Evolutionary conservation across 2,888 invertebrate species (phyloP), one percentile per base, ranked within the genome.

Genomic region (Chymomyza caudatula): DNA sequence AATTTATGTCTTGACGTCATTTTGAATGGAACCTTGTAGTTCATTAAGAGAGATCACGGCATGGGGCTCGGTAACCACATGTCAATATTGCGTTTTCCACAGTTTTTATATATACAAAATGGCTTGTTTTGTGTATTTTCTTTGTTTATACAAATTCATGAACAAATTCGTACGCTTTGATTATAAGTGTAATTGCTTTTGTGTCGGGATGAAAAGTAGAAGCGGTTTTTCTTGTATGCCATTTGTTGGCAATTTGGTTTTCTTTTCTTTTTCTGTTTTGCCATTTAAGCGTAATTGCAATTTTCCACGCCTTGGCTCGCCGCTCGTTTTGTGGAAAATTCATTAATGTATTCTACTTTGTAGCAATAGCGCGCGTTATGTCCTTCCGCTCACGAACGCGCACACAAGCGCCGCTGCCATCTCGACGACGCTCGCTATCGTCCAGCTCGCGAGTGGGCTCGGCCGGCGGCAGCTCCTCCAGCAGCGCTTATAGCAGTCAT

Each of bases 361-460:
- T 8, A 37, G 29, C 29, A 11, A 37, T 11, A 37, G 29, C 29
- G 11, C 2, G 5, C 2, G n/a, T 6, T 76, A 91, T 91, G 90
- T 91, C 90, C 60, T 91, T 91, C 82, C 90, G 90, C 60, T 90
- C 90, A 70, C 88, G 90, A 68, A 73, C 90, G 74, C 90, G 83
- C 88, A 83, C 87, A 42, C 91, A 74, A 69, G 82, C 82, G 61
- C 90, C 91, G 87, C 91, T 66, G 88, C 90, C 87, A 78, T 80
- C 86, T 53, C 92, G 78, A 54, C 86, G 90, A 88, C 93, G 77
- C 89, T 93, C 86, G 87, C 91, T 87, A 65, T 86, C 86, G 44
- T 93, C 88, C 88, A 92, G 92, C 63, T 91, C 92, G 0, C 91
- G 92, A 1, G 88, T 91, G 52, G 85, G 73, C 57, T 82, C 62